Percentiles rank a stretch among this genome's conserved stretches.
Conservation (phyloP, 2,797 vertebrate genomes). For the Enteromius paludinosus region DNA sequence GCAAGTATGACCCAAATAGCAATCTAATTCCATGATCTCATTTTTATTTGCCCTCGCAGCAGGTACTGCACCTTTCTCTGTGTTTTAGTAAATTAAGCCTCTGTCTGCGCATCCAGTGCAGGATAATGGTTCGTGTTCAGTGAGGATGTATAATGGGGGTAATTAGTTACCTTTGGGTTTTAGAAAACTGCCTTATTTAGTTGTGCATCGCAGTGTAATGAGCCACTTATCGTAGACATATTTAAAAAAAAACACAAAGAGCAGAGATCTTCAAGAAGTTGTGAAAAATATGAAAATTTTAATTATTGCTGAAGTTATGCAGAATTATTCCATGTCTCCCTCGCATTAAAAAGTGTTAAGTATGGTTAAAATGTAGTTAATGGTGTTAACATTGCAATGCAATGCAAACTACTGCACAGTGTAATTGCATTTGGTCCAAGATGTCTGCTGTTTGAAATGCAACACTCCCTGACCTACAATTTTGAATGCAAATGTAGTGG, state of each 20-base stretch:
- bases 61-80: conserved; percentile 29
- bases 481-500: conserved; percentile 33
- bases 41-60: conserved; percentile 52
- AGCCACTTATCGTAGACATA: background rate
- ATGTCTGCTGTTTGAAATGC: background rate
- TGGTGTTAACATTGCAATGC: background rate
- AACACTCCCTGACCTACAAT: background rate
- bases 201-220: background rate
- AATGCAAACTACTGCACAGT: background rate
- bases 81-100: conserved; percentile 9
- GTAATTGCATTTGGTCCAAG: background rate
- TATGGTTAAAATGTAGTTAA: background rate
- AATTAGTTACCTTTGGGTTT: conserved; percentile 23
- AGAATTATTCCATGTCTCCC: background rate
- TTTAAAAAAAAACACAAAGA: background rate
- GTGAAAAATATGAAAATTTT: background rate
- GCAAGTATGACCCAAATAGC: conserved; percentile 72
- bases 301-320: background rate
- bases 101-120: conserved; percentile 4
- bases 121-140: background rate
- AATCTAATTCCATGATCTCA: conserved; percentile 65
- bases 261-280: background rate
- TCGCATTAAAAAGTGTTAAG: background rate
- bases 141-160: background rate
- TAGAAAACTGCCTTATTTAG: background rate